phyloP scores from a whole-genome alignment of 2,113 vertebrate genomes.

The Colinus virginianus region DNA sequence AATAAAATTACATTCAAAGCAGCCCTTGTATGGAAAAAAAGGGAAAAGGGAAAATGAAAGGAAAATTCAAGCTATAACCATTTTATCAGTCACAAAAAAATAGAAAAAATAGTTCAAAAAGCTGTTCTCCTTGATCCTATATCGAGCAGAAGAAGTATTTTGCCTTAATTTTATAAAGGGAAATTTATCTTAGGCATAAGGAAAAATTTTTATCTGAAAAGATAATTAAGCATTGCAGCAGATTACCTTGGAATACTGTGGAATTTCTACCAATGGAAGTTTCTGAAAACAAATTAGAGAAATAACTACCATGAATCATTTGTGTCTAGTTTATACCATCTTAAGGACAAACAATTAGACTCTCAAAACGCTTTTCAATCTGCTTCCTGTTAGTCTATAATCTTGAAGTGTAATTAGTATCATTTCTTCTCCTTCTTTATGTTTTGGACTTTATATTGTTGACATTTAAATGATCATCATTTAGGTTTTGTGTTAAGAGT shows the following conservation, averaged over 20 bases:
- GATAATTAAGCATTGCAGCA: neutral
- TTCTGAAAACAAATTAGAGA: neutral
- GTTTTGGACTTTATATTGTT: neutral
- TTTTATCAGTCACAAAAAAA: neutral
- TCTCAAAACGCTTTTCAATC: neutral
- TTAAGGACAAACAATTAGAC: neutral
- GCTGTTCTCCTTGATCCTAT: neutral
- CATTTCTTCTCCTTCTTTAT: neutral
- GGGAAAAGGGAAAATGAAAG: too few species aligned
- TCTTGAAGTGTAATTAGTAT: neutral
- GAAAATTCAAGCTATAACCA: neutral
- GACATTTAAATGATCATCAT: constrained; percentile 5
- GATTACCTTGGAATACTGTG: neutral
- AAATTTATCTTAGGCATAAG: neutral
- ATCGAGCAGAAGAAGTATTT: neutral
- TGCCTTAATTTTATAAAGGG: neutral
- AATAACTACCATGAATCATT: neutral
- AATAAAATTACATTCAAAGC: too few species aligned
- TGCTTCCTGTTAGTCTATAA: neutral
- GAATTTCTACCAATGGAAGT: neutral
- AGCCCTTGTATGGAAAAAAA: too few species aligned
- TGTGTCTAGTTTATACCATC: neutral
- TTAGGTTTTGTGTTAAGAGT: neutral
- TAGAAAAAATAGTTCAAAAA: neutral
- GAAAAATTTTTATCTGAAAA: neutral